phyloP scores from a whole-genome alignment of 1,140 invertebrate species.

The Halyomorpha halys region DNA sequence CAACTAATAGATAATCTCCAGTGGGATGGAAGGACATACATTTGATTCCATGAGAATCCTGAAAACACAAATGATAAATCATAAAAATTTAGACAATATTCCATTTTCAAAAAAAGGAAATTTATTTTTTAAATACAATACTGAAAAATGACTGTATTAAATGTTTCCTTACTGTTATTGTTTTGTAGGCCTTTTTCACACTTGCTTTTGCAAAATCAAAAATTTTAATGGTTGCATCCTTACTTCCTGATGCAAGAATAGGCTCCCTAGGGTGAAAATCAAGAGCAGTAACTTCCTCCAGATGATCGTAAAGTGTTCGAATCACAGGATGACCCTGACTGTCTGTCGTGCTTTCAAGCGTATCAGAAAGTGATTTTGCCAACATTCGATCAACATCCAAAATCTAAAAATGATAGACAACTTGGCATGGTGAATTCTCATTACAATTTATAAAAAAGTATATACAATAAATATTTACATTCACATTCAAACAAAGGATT shows the following conservation, averaged over 20 bases:
- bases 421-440: too few species aligned
- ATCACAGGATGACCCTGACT: conserved; percentile 94
- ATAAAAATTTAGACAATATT: too few species aligned
- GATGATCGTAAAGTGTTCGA: conserved; percentile 94
- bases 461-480: too few species aligned
- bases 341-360: conserved; percentile 48
- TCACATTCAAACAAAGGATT: too few species aligned
- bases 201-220: conserved; percentile 98
- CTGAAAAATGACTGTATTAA: too few species aligned
- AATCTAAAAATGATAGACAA: conserved; percentile 48
- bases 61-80: neutral
- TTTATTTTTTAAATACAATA: too few species aligned
- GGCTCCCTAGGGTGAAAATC: conserved; percentile 94
- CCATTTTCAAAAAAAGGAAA: too few species aligned
- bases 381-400: conserved; percentile 96
- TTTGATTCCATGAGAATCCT: conserved; percentile 83
- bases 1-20: conserved; percentile 88
- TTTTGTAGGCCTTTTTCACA: conserved; percentile 94
- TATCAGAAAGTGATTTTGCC: conserved; percentile 82
- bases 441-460: too few species aligned
- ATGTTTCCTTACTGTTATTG: conserved; percentile 55
- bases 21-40: conserved; percentile 89
- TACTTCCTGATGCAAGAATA: conserved; percentile 85
- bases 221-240: conserved; percentile 87
- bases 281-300: conserved; percentile 91